Conservation (phyloP, 2,888 invertebrate genomes). For the Xylota sylvarum region DNA sequence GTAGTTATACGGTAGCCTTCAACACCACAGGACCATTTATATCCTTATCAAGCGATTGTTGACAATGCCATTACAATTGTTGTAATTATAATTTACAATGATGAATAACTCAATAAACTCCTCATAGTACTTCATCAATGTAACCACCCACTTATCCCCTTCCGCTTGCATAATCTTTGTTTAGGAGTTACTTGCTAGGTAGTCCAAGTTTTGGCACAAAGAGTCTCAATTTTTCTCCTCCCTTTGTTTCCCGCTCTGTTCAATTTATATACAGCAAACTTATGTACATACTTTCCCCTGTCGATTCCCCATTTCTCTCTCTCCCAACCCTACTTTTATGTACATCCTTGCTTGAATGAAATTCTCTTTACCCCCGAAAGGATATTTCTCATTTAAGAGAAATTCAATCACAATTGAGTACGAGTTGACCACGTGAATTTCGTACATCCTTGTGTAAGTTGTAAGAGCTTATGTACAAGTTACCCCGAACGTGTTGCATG, state of each 20-base stretch:
- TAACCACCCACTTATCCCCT: not conserved
- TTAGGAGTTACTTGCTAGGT: not conserved
- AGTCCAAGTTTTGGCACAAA: constrained; percentile 13
- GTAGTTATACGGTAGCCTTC: too few relatives aligned
- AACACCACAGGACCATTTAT: too few relatives aligned
- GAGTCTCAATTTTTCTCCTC: constrained; percentile 23
- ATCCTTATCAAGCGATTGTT: too few relatives aligned
- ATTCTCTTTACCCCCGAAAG: constrained; percentile 27
- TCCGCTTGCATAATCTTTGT: constrained; percentile 26
- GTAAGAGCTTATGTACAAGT: constrained; percentile 5
- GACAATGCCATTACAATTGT: too few relatives aligned
- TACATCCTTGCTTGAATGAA: constrained; percentile 1
- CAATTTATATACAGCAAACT: constrained; percentile 13
- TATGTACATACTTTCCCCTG: constrained; percentile 31
- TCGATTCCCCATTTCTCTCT: constrained; percentile 47
- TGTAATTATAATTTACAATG: too few relatives aligned
- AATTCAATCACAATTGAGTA: constrained; percentile 34
- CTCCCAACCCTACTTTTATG: not conserved
- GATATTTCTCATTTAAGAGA: constrained; percentile 63
- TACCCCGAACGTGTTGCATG: constrained; percentile 66
- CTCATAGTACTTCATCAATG: too few relatives aligned
- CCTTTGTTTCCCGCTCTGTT: constrained; percentile 15
- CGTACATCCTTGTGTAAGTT: constrained; percentile 44
- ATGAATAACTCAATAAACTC: too few relatives aligned
- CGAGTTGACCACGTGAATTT: constrained; percentile 68